Evolutionary conservation across 2,888 invertebrate genomes (phyloP), one percentile per base, ranked within the genome.

Genomic region (Drosophila demipolita): DNA sequence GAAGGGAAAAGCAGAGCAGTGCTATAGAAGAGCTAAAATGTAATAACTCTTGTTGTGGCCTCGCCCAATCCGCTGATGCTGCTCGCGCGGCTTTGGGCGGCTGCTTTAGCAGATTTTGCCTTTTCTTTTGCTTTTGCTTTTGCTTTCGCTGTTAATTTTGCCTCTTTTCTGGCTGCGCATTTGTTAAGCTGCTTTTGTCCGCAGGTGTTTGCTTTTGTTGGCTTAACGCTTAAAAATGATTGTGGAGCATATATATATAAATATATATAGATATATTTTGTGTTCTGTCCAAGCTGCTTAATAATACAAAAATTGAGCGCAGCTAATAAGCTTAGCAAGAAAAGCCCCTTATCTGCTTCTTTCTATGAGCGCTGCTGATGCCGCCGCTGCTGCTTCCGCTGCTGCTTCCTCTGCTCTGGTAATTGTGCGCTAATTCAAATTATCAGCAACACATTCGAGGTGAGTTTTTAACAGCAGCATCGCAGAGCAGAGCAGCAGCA

Each of bases 361-460:
- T 9, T 50, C 42, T 53, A 5, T 52, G 5, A 20, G 38, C 33
- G 53, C 36, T 45, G n/a, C 42, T 40, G 32, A 52, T 49, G 33
- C 29, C 42, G 55, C 42, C 50, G 20, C 45, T 23, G 59, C 60
- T 48, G 35, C 20, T 52, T 52, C 38, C 52, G 20, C 48, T 48
- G 55, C 20, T 52, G 20, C 23, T 52, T 53, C 38, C 48, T 20
- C 50, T 36, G 59, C 61, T 49, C 72, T 54, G 75, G 79, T 85
- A 89, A 86, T 87, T 86, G 88, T 80, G 90, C 75, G 89, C 83
- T 90, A 82, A 90, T 86, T 86, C 80, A 85, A 90, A 90, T 90
- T 88, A 90, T 86, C 78, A 85, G 87, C 83, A 82, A 79, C 89
- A 86, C 88, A 88, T 85, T 88, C 73, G 73, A 73, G 74, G 69